These are phyloP conservation scores for Pedetes capensis DNA, from an alignment of 2,113 vertebrate genomes.

Conservation along the genomic window DNA sequence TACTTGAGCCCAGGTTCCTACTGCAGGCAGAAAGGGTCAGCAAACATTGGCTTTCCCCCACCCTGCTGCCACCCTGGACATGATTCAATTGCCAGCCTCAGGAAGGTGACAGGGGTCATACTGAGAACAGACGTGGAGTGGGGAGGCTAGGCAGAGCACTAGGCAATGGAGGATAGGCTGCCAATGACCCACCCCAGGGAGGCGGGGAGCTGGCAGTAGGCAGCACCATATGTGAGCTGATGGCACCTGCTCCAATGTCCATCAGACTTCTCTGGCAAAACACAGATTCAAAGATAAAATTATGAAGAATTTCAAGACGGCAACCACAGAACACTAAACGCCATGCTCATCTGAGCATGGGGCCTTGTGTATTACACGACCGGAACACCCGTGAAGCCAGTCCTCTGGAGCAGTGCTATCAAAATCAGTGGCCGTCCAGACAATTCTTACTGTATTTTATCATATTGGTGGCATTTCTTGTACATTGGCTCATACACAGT, in stretches of 20 bases:
- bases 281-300: too few species aligned
- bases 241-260: background rate
- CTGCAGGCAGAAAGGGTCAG: background rate
- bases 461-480: background rate
- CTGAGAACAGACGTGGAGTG: background rate
- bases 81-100: background rate
- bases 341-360: background rate
- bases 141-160: background rate
- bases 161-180: background rate
- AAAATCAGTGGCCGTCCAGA: background rate
- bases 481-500: background rate
- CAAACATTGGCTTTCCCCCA: background rate
- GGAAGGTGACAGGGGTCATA: background rate
- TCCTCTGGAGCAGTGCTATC: background rate
- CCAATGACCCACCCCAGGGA: background rate
- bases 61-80: background rate
- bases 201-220: background rate
- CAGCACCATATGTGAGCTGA: background rate
- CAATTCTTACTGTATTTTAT: background rate
- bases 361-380: too few species aligned
- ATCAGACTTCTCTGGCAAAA: background rate
- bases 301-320: too few species aligned
- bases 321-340: background rate
- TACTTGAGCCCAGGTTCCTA: background rate
- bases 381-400: fast-evolving